Evolutionary conservation across 2,888 invertebrate species (phyloP), one percentile per base, ranked within the genome.

Genomic region (Hirtodrosophila alboralis): DNA sequence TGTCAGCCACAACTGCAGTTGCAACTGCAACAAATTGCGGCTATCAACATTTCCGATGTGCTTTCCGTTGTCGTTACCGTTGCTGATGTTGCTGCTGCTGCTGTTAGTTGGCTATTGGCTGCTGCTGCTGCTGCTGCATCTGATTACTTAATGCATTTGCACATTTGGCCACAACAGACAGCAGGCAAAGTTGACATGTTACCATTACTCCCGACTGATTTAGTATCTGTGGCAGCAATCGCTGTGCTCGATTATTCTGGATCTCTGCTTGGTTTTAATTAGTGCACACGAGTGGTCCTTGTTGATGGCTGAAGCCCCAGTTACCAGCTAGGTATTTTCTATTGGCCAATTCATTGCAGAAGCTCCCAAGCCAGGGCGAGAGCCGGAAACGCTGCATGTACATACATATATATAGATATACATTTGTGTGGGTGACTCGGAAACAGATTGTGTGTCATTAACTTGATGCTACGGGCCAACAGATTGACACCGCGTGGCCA

Each of bases 311-410:
- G 23, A 36, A 44, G 54, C 36, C 12, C 12, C 51, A 31, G 51
- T 37, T 53, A 26, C 27, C 51, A 31, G 53, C 12, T 48, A 48
- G 60, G 64, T 74, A 74, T 65, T 77, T 80, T 73, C 76, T 75
- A 86, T 86, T 81, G 74, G 77, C 83, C 88, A 87, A 88, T 88
- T 87, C 72, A 85, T 75, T 77, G 69, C 87, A 88, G 86, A 70
- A 76, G 70, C 75, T 71, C 30, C 8, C 36, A 16, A 30, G 18
- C 21, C 41, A 31, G 28, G 41, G 10, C 38, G 37, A 43, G 26
- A 18, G 44, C 48, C 62, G 66, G 53, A 60, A 72, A 37, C 62
- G 33, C 33, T 53, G 41, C 26, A 36, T 21, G 27, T 30, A 38
- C 36, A 21, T 26, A 36, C 13, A 27, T 28, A 21, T 41, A 38